A percentile compares a stretch with the other conserved stretches of the same genome.
phyloP scores from a whole-genome alignment of 1,140 invertebrate species.

The Medauroidea extradentata region DNA sequence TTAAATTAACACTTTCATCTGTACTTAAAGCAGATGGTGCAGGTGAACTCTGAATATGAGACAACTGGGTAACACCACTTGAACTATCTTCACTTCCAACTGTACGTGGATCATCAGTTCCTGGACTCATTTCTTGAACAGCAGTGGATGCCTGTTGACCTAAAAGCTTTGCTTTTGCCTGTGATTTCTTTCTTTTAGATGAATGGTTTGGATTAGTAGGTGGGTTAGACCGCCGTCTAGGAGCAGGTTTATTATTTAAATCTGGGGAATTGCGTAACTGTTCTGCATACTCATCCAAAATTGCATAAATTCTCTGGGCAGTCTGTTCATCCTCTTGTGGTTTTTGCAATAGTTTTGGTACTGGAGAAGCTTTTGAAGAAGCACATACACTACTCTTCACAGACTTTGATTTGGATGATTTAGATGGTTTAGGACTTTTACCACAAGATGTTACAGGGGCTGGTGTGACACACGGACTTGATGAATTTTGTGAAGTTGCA shows the following conservation, averaged over 20 bases:
- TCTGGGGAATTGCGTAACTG: conserved; percentile 74
- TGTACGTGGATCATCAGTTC: conserved; percentile 57
- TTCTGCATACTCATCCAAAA: conserved; percentile 74
- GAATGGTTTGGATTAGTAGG: conserved; percentile 64
- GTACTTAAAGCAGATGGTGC: conserved; percentile 2
- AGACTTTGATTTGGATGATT: conserved; percentile 51
- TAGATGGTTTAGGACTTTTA: conserved; percentile 49
- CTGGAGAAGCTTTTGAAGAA: conserved; percentile 55
- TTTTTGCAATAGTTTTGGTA: conserved; percentile 66
- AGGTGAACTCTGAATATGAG: conserved; percentile 44
- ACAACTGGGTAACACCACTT: conserved; percentile 57
- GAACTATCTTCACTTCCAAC: conserved; percentile 68
- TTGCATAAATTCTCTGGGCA: conserved; percentile 73
- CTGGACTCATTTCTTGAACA: conserved; percentile 52
- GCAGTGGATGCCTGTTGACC: conserved; percentile 44
- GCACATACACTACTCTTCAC: conserved; percentile 53
- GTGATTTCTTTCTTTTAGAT: conserved; percentile 68
- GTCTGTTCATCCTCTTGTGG: conserved; percentile 77
- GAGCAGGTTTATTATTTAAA: conserved; percentile 74
- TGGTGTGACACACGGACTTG: conserved; percentile 55
- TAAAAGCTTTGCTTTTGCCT: conserved; percentile 50
- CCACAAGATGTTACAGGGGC: conserved; percentile 40
- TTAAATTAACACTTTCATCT: conserved; percentile 1
- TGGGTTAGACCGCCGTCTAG: conserved; percentile 65
- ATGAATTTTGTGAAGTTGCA: conserved; percentile 57